A percentile compares a stretch with the other conserved stretches of the same genome.
Conservation (phyloP, 2,797 vertebrate species). For the Staurois parvus region DNA sequence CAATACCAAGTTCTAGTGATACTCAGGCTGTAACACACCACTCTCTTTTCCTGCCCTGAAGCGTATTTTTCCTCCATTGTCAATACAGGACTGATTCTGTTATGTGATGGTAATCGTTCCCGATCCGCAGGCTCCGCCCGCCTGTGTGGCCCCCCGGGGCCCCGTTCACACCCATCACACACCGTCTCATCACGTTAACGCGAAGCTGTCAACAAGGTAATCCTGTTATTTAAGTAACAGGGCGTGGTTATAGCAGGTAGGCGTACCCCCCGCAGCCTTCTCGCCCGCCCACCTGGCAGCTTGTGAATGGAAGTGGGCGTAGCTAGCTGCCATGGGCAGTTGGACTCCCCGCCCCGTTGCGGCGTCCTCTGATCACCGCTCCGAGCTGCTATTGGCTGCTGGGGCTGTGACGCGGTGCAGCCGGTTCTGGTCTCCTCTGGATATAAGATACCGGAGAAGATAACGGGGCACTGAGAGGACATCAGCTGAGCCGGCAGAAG, state of each 20-base stretch:
- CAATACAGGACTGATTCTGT: no score
- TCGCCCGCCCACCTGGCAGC: background rate
- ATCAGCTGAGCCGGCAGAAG: background rate
- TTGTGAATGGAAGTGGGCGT: slow-evolving; percentile 56
- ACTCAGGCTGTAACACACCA: no score
- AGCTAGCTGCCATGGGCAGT: background rate
- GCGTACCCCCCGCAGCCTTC: background rate
- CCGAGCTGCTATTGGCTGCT: slow-evolving; percentile 1
- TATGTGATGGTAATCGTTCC: no score
- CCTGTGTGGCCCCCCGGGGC: no score
- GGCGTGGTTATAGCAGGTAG: background rate
- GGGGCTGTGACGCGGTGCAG: slow-evolving; percentile 16
- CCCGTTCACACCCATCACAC: no score
- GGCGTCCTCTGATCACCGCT: slow-evolving; percentile 23
- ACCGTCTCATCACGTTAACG: background rate
- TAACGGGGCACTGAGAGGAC: slow-evolving; percentile 30
- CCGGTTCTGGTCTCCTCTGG: slow-evolving; percentile 16
- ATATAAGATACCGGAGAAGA: slow-evolving; percentile 46
- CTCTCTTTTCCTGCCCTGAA: no score
- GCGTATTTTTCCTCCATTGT: no score
- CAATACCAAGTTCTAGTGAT: no score
- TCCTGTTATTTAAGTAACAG: background rate
- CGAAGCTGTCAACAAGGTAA: background rate
- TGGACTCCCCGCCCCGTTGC: slow-evolving; percentile 26
- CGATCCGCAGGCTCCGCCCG: no score